phyloP scores from a whole-genome alignment of 2,888 invertebrate species.

The Lumbricus terrestris region DNA sequence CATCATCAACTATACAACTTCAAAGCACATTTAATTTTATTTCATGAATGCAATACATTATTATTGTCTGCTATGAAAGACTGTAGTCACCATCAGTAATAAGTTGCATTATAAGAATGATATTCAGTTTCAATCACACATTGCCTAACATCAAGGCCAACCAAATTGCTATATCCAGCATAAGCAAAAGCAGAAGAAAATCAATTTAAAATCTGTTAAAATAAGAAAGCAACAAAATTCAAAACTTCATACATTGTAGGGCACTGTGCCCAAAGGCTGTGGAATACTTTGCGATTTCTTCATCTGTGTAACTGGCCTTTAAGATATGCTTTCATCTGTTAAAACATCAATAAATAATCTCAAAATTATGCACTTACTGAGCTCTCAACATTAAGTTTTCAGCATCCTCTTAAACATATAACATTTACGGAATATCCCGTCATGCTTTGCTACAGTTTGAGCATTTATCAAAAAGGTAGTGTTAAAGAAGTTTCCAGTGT shows the following conservation, averaged over 20 bases:
- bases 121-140: neutral
- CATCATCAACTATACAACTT: neutral
- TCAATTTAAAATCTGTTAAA: neutral
- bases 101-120: too few species aligned
- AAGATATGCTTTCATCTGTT: neutral
- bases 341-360: neutral
- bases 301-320: neutral
- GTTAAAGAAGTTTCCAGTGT: too few species aligned
- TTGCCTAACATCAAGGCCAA: neutral
- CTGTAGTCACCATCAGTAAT: too few species aligned
- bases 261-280: neutral
- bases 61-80: too few species aligned
- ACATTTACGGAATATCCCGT: neutral
- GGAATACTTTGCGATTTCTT: neutral
- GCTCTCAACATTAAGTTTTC: neutral
- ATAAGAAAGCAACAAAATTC: neutral
- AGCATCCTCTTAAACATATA: neutral
- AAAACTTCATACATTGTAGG: slow-evolving; percentile 43
- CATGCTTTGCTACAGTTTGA: too few species aligned
- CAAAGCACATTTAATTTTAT: neutral
- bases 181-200: neutral
- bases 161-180: neutral
- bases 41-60: too few species aligned
- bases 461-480: too few species aligned
- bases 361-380: neutral